These are phyloP conservation scores for Papilio xuthus DNA, from an alignment of 1,140 invertebrate species.

Conservation along the genomic window DNA sequence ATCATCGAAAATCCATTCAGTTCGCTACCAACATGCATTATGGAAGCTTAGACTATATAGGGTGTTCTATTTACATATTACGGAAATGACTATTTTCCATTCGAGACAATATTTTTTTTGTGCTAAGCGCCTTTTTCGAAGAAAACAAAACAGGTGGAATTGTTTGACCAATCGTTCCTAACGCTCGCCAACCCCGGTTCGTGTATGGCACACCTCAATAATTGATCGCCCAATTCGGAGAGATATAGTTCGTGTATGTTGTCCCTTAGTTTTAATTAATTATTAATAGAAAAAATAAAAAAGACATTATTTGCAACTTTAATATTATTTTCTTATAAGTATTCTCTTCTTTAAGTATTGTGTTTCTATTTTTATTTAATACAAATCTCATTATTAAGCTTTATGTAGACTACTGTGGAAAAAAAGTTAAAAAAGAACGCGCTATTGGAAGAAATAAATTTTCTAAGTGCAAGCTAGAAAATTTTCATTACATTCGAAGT, in stretches of 20 bases:
- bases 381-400: background rate
- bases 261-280: background rate
- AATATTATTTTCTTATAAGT: background rate
- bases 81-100: background rate
- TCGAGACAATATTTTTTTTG: background rate
- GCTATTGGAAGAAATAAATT: conserved; percentile 64
- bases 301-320: background rate
- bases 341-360: background rate
- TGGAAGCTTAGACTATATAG: background rate
- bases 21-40: conserved; percentile 22
- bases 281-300: background rate
- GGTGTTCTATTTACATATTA: background rate
- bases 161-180: background rate
- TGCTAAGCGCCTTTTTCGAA: background rate
- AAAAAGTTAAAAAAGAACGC: background rate
- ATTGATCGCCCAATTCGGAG: background rate
- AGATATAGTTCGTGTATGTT: background rate
- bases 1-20: conserved; percentile 40
- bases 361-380: background rate
- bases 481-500: conserved; percentile 71
- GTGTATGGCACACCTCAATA: background rate
- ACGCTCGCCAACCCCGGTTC: background rate
- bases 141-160: background rate
- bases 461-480: conserved; percentile 53
- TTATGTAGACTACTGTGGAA: background rate